Evolutionary conservation across 1,140 invertebrate genomes (phyloP).

Genomic region (Andricus grossulariae): DNA sequence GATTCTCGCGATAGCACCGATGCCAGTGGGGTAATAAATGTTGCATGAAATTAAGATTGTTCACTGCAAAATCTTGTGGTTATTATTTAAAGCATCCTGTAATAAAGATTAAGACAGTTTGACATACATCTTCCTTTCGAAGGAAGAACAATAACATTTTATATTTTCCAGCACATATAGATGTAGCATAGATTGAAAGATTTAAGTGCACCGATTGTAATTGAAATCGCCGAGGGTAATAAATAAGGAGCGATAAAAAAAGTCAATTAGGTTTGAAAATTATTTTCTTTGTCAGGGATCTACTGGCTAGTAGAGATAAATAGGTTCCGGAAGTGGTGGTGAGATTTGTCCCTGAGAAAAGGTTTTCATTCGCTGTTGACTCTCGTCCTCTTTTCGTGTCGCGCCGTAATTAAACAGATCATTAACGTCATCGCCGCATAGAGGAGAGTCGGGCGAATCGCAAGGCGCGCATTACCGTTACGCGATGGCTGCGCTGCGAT

Average conservation of each 20-base stretch:
- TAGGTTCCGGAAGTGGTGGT: neutral
- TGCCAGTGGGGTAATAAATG: slow-evolving; percentile 7
- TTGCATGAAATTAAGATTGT: slow-evolving; percentile 29
- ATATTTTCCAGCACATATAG: neutral
- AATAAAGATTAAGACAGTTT: neutral
- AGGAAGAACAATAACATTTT: neutral
- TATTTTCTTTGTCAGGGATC: neutral
- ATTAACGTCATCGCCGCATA: slow-evolving; percentile 68
- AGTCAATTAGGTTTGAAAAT: neutral
- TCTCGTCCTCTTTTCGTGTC: slow-evolving; percentile 58
- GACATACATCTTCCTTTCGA: neutral
- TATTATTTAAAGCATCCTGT: slow-evolving; percentile 12
- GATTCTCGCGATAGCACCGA: neutral
- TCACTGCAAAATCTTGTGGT: neutral
- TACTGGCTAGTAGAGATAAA: neutral
- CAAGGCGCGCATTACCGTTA: slow-evolving; percentile 70
- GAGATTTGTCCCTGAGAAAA: slow-evolving; percentile 22
- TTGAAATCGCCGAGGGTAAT: too few species aligned
- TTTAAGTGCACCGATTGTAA: too few species aligned
- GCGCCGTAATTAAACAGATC: slow-evolving; percentile 72
- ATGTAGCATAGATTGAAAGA: too few species aligned
- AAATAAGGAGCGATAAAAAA: neutral
- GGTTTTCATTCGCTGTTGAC: slow-evolving; percentile 34
- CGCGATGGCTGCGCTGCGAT: slow-evolving; percentile 70
- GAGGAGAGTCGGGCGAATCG: slow-evolving; percentile 64